These are phyloP conservation scores for Chaenodraco wilsoni DNA, from an alignment of 2,797 vertebrate genomes.

Conservation along the genomic window DNA sequence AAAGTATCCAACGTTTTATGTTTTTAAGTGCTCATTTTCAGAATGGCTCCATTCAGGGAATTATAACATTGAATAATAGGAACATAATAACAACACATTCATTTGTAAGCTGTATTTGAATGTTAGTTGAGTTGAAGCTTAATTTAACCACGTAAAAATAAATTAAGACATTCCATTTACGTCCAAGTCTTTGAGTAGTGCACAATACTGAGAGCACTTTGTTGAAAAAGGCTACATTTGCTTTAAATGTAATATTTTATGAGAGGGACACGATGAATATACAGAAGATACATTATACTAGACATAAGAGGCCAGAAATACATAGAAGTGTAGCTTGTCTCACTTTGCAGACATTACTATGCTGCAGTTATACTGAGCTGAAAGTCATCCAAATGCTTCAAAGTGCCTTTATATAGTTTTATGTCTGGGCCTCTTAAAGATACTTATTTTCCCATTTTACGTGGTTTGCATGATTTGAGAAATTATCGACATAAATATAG, in stretches of 20 bases:
- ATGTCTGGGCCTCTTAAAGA: slow-evolving; percentile 24
- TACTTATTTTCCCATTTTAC: slow-evolving; percentile 15
- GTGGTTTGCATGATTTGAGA: slow-evolving; percentile 6
- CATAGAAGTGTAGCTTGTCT: background rate
- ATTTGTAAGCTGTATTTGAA: background rate
- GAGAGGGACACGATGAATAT: slow-evolving; percentile 5
- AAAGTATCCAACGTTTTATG: too few relatives aligned
- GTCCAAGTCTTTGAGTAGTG: background rate
- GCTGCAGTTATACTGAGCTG: slow-evolving; percentile 23
- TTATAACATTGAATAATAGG: background rate
- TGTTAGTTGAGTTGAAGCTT: background rate
- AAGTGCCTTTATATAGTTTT: slow-evolving; percentile 35
- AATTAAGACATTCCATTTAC: background rate
- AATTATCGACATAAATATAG: slow-evolving; percentile 22
- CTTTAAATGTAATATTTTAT: slow-evolving; percentile 50
- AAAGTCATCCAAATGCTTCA: slow-evolving; percentile 34
- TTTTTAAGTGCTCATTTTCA: background rate
- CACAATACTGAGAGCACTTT: slow-evolving; percentile 9
- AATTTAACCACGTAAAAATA: background rate
- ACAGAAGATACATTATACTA: slow-evolving; percentile 31
- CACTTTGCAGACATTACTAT: slow-evolving; percentile 30
- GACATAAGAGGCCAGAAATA: slow-evolving; percentile 4
- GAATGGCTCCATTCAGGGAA: too few relatives aligned
- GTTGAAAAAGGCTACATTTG: slow-evolving; percentile 15
- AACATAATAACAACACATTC: background rate